Base-by-base conservation (phyloP, 30 jellyfish, hydroid and myxozoan genomes). In the Calvadosia cruxmelitensis region DNA sequence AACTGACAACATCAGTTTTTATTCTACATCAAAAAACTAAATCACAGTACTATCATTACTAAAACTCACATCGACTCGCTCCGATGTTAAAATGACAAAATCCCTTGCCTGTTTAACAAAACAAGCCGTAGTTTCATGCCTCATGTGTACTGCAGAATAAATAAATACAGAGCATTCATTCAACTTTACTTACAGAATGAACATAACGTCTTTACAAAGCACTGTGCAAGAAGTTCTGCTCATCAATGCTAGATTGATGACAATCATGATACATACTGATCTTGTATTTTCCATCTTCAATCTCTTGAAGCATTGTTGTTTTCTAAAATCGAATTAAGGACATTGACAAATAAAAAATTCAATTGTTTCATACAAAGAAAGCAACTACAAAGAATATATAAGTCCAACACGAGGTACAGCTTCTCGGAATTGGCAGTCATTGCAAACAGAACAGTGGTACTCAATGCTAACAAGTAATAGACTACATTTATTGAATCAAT, bases 101-200 rank as follows among this genome's bases (percentile, higher is more conserved):
- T 89, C 98, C 53, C 98, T 77, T 25, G 98, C 95, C 72, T 89
- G 98, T 78, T 75, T 76, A 0, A 89, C 94, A 74, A 89, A 89
- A 67, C 98, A 89, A 20, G 93, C 94, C n/a, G 79, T 79, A n/a
- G 98, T 89, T 77, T 89, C 98, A 67, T 89, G 94, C 2, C 93
- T 66, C 98, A 89, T 81, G 71, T 89, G 93, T 35, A 89, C 98
- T 89, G 75, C 1, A 73, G 72, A 33, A 49, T 10, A 34, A 48
- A 69, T 66, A 75, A 29, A 36, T 0, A 10, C 10, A 42, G 15
- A 42, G 20, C 57, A 42, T 5, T 10, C 10, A 42, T 42, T 42
- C 10, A 5, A 42, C 57, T 5, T 20, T 5, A 42, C 10, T 42
- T 5, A 42, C 57, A 42, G 20, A 42, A 5, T 42, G 20, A 42